Base-by-base conservation (phyloP, 1,140 invertebrate genomes). In the Hermatobates lingyangjiaoensis region DNA sequence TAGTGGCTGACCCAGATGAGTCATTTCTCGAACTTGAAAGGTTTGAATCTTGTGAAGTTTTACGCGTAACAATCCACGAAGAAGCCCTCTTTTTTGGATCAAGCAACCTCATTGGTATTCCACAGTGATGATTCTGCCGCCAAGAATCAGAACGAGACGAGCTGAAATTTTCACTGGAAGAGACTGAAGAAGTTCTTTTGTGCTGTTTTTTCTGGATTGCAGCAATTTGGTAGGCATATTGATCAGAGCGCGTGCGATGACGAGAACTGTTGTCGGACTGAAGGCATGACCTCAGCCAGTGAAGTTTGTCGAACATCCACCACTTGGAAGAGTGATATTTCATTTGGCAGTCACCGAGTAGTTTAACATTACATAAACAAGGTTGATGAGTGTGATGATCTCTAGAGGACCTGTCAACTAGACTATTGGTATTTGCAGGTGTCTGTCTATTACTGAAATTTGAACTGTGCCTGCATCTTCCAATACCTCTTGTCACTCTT, bases 391-490 rank as follows among this genome's bases (percentile, higher is more conserved):
- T 60, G 1, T 67, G 68, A 48, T 76, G 71, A 55, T 86, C 83
- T 52, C 81, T 73, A 1, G 82, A 83, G 14, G 81, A 81, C 47
- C 83, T 69, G 59, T 87, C 85, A 1, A 79, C 75, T 25, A 86
- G 71, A 60, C 84, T 88, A 62, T 88, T 88, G 0, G 85, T 89
- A 64, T 88, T 87, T 3, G 81, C 82, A 1, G 86, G 85, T 1
- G 85, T 89, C 62, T 88, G 83, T 10, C 86, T 70, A 62, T 89
- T 89, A 58, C 84, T 88, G 63, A 89, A 89, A 66, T 90, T 89
- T 24, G 83, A 86, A 54, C 82, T 85, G 65, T 90, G 83, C 27
- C 84, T 65, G 60, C 86, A 88, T 44, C 84, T 71, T 0, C 86
- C 87, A 52, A 89, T 89, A 12, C 84, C 83, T 14, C 87, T 71